Base-by-base conservation (phyloP, 2,797 vertebrate genomes). In the Lagodon rhomboides region DNA sequence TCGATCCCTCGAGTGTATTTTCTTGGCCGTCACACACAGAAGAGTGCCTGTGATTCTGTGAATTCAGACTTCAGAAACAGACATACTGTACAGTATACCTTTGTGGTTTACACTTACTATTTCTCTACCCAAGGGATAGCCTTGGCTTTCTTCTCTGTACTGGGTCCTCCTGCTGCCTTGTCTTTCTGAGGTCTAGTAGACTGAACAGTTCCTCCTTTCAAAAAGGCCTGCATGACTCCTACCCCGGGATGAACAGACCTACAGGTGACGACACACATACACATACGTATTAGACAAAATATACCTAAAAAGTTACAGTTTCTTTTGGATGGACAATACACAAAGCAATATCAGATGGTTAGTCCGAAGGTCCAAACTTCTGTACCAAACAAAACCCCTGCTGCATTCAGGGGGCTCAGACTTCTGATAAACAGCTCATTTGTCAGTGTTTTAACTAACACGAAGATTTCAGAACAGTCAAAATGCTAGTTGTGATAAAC, bases 121-220 rank as follows among this genome's bases (percentile, higher is more conserved):
- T 99, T 99, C 87, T 99, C 98, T 61, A 99, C 98, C 98, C 98
- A 99, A 0, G 98, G 98, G 12, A 98, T 46, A 16, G 95, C 92
- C 63, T 91, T 98, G 77, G 82, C 85, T 73, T 92, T 97, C 92
- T 96, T 98, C 72, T 99, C 97, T 50, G 95, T 93, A 71, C 95
- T 95, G 84, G 93, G 86, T 22, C 96, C 96, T 1, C 96, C 92
- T 20, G 91, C 43, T 16, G 88, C 86, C 79, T 96, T 96, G 41
- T 98, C 97, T 85, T 96, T 99, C 68, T 93, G 80, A 13, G 92
- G 27, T 89, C 95, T 97, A 49, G 92, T 88, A 34, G 94, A 89
- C 87, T 95, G 92, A 38, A 91, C 77, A 3, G 95, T 81, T 0
- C 94, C 83, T 69, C 97, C 97, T 93, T 98, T 99, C 67, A 99